Evolutionary conservation across 2,113 vertebrate genomes (phyloP).

Genomic region (Vimba vimba): DNA sequence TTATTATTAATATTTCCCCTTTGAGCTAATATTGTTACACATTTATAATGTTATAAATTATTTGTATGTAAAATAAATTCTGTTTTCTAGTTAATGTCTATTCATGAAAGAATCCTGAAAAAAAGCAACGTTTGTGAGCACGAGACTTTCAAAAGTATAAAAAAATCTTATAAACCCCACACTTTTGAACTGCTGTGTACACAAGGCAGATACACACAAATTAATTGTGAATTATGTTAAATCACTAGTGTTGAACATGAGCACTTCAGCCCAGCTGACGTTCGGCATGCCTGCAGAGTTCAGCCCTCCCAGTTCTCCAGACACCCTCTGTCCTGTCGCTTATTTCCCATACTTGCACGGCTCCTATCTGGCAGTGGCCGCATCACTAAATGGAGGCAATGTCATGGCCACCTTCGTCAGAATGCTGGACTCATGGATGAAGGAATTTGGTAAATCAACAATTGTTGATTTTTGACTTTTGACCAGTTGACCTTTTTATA

Average conservation of each 20-base stretch:
- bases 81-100: background rate
- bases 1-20: too few species aligned
- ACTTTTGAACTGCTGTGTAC: background rate
- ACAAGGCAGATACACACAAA: background rate
- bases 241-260: conserved; percentile 87
- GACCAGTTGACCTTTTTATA: background rate
- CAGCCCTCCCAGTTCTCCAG: conserved; percentile 76
- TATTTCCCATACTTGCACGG: conserved; percentile 89
- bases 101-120: background rate
- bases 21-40: too few species aligned
- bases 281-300: conserved; percentile 84
- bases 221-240: conserved; percentile 19
- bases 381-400: conserved; percentile 93
- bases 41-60: background rate
- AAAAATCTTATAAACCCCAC: too few species aligned
- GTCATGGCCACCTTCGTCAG: conserved; percentile 86
- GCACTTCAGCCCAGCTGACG: conserved; percentile 93
- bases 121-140: background rate
- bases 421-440: conserved; percentile 86
- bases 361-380: conserved; percentile 89
- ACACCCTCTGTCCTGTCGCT: conserved; percentile 77
- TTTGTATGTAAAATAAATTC: background rate
- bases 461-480: background rate
- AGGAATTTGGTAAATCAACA: conserved; percentile 83
- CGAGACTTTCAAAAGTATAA: background rate